Evolutionary conservation across 1,140 invertebrate species (phyloP).

Genomic region (Caenorhabditis brenneri): DNA sequence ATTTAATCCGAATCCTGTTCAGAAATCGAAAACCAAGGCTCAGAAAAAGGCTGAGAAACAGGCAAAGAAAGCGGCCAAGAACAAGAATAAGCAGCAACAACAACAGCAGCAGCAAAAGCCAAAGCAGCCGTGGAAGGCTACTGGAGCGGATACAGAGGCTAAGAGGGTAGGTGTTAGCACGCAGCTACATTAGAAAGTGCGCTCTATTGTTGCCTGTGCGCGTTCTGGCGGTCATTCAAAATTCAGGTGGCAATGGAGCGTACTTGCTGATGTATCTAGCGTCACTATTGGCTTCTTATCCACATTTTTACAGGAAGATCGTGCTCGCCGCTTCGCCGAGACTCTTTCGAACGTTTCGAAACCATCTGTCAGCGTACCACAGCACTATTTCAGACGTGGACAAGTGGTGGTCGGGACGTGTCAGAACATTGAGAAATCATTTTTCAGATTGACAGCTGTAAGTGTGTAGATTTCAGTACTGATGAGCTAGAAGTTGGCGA

Average conservation of each 20-base stretch:
- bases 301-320: slow-evolving; percentile 49
- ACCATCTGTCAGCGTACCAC: slow-evolving; percentile 17
- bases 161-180: neutral
- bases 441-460: slow-evolving; percentile 59
- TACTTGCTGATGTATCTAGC: too few species aligned
- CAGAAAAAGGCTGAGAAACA: slow-evolving; percentile 54
- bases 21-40: slow-evolving; percentile 52
- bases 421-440: slow-evolving; percentile 59
- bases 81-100: slow-evolving; percentile 53
- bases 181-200: too few species aligned
- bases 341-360: slow-evolving; percentile 15
- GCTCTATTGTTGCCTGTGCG: too few species aligned
- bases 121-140: neutral
- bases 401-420: slow-evolving; percentile 57
- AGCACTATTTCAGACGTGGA: neutral
- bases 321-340: slow-evolving; percentile 55
- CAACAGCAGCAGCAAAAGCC: neutral
- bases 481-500: too few species aligned
- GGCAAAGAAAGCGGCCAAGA: neutral
- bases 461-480: too few species aligned
- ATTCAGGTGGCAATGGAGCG: too few species aligned
- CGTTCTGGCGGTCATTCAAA: too few species aligned
- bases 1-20: neutral
- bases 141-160: neutral
- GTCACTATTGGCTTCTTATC: neutral